Base-by-base conservation (phyloP, 92 coral and sea anemone genomes). In the Blastomussa wellsi region DNA sequence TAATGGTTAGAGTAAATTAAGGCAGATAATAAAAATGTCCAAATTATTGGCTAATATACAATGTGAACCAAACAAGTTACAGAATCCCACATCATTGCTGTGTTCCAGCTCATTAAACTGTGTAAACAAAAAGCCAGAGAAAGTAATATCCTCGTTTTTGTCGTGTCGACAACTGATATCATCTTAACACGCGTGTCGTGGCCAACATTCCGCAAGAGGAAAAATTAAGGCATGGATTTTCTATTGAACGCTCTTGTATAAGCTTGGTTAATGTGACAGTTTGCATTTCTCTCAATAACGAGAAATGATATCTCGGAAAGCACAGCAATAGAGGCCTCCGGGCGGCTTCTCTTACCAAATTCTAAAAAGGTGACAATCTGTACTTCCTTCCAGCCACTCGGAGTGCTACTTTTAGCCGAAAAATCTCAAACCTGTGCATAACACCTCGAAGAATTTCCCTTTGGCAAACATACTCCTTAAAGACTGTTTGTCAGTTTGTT, bases 391-490 rank as follows among this genome's bases (percentile, higher is more conserved):
- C 68, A 71, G 20, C 71, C 57, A 55, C 39, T 38, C 57, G 79
- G 80, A 20, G 59, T 20, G 73, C 74, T 83, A 41, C 74, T 33
- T 60, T 47, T 77, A 65, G 83, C 83, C 83, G 77, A 77, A 66
- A 65, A 64, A 51, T 85, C 69, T 78, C 29, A 85, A 29, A 70
- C 69, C 78, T 76, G 88, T 49, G 51, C 77, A 67, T 37, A 85
- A 85, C 38, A 74, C 72, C 76, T 85, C 47, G 26, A 85, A 85
- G 83, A 77, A 85, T 77, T 85, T 85, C 88, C 88, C 88, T 78
- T 85, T 35, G 68, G 69, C 69, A 85, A 78, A 77, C 29, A 60
- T 69, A 53, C 66, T 57, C 24, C 59, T 10, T 66, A 26, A 48
- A 48, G 39, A 42, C 76, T 76, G 68, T 85, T 85, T 83, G 80